Percentiles rank a stretch among this genome's conserved stretches.
Conservation (phyloP, 2,113 vertebrate genomes). For the Noctilio leporinus region DNA sequence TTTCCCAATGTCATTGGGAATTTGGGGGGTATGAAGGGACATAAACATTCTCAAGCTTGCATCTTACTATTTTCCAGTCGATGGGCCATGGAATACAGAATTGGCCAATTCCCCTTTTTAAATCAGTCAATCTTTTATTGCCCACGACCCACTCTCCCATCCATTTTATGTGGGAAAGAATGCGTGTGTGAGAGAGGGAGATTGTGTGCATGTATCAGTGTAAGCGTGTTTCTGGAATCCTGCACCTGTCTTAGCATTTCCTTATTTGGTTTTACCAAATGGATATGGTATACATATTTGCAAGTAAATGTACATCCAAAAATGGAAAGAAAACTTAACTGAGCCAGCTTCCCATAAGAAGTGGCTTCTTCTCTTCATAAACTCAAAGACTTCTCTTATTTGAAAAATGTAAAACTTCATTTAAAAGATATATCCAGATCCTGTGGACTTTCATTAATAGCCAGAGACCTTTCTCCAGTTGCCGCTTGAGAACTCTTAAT, state of each 20-base stretch:
- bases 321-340: constrained; percentile 34
- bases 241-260: constrained; percentile 47
- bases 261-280: constrained; percentile 48
- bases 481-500: constrained; percentile 22
- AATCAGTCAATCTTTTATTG: constrained; percentile 36
- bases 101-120: constrained; percentile 30
- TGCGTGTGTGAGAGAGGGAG: neutral
- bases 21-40: constrained; percentile 65
- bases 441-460: constrained; percentile 14
- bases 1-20: constrained; percentile 80
- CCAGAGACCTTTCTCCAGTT: constrained; percentile 30
- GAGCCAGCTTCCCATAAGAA: neutral
- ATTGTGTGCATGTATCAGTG: neutral
- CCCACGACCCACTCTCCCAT: neutral
- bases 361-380: neutral
- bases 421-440: neutral
- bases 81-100: constrained; percentile 40
- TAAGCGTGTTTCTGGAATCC: constrained; percentile 20
- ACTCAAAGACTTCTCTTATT: neutral
- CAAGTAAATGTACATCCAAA: neutral
- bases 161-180: neutral
- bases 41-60: constrained; percentile 20
- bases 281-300: neutral
- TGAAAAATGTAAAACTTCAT: constrained; percentile 33
- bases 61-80: neutral